Evolutionary conservation across 2,888 invertebrate genomes (phyloP).

Genomic region (Cinara cedri): DNA sequence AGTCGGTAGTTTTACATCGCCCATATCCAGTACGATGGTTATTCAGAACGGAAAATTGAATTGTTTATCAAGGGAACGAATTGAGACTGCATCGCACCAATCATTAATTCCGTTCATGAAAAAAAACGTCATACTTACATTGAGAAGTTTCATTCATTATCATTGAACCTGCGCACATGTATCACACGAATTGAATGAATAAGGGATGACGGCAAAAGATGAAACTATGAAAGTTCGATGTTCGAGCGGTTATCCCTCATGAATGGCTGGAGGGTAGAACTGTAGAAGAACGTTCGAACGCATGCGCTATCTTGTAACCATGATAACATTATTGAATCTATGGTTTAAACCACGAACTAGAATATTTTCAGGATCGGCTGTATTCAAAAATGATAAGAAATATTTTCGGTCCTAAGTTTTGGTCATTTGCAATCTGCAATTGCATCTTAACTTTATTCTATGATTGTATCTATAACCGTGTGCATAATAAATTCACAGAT

Average conservation of each 20-base stretch:
- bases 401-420: too few species aligned
- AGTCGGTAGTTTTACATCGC: conserved; percentile 3
- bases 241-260: conserved; percentile 46
- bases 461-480: too few species aligned
- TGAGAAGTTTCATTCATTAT: conserved; percentile 53
- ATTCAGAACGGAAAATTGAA: neutral
- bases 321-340: too few species aligned
- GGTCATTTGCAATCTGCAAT: too few species aligned
- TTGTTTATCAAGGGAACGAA: conserved; percentile 27
- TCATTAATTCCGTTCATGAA: conserved; percentile 46
- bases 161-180: conserved; percentile 49
- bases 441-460: too few species aligned
- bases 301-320: conserved; percentile 49
- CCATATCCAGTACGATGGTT: neutral
- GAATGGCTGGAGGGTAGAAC: conserved; percentile 30
- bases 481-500: too few species aligned
- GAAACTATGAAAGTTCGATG: conserved; percentile 36
- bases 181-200: conserved; percentile 36
- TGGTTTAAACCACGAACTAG: too few species aligned
- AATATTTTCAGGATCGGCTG: too few species aligned
- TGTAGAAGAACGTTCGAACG: conserved; percentile 29
- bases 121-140: conserved; percentile 43
- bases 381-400: too few species aligned
- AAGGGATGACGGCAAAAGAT: conserved; percentile 17
- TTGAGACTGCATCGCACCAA: conserved; percentile 33